These are phyloP conservation scores for Herminia tarsipennalis DNA, from an alignment of 2,888 invertebrate genomes.

Conservation along the genomic window DNA sequence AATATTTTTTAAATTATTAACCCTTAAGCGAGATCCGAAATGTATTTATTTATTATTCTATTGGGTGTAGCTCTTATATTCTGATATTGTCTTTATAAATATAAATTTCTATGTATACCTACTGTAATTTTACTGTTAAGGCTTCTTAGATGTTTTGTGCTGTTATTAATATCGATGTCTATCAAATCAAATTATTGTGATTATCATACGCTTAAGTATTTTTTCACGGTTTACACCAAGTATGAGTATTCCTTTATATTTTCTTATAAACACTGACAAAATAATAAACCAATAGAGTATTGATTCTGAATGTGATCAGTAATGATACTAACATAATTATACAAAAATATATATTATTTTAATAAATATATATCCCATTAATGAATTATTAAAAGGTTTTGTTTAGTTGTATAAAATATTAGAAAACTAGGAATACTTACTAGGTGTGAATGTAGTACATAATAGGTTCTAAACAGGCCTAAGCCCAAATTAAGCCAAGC, in stretches of 20 bases:
- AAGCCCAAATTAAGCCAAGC: conserved; percentile 59
- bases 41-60: conserved; percentile 58
- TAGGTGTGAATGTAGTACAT: conserved; percentile 30
- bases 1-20: conserved; percentile 35
- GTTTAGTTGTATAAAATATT: no score
- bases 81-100: conserved; percentile 60
- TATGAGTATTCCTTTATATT: background rate
- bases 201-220: conserved; percentile 61
- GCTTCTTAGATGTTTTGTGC: conserved; percentile 58
- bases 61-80: conserved; percentile 56
- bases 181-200: conserved; percentile 61
- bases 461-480: conserved; percentile 51
- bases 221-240: conserved; percentile 25
- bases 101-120: conserved; percentile 54
- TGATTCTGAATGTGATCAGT: no score
- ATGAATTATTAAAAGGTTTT: no score
- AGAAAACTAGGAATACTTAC: no score
- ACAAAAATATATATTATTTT: no score
- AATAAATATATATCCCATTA: no score
- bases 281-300: no score
- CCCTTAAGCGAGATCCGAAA: conserved; percentile 31
- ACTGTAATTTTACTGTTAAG: conserved; percentile 48
- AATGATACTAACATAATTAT: no score
- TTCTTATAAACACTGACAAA: background rate
- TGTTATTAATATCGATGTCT: conserved; percentile 54